Evolutionary conservation across 2,113 vertebrate species (phyloP).

Genomic region (Vulpes ferrilata): DNA sequence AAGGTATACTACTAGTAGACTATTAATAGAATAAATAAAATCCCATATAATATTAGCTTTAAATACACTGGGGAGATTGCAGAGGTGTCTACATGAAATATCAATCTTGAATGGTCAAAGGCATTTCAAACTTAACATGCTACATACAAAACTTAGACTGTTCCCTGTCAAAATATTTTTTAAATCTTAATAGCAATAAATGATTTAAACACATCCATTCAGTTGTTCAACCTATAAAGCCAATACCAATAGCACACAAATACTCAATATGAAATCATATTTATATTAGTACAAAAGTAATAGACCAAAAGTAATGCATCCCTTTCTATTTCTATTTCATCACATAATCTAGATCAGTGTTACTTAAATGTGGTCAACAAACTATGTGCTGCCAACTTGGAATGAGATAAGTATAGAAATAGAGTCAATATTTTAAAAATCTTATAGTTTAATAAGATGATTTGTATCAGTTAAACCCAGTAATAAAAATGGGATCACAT

Average conservation of each 20-base stretch:
- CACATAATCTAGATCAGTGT: not conserved
- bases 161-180: not conserved
- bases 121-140: not conserved
- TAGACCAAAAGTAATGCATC: not conserved
- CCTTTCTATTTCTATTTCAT: not conserved
- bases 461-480: not conserved
- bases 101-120: not conserved
- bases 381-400: not conserved
- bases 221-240: not conserved
- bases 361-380: not conserved
- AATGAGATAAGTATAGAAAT: not conserved
- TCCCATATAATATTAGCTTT: not conserved
- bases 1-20: not conserved
- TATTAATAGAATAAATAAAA: not conserved
- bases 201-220: not conserved
- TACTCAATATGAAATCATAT: not conserved
- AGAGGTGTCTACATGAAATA: not conserved
- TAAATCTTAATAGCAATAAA: not conserved
- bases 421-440: not conserved
- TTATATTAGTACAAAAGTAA: not conserved
- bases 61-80: not conserved
- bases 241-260: not conserved
- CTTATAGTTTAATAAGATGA: not conserved
- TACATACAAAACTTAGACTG: not conserved
- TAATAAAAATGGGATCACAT: not conserved